Evolutionary conservation across 2,888 invertebrate genomes (phyloP).

Genomic region (Ectemnius lituratus): DNA sequence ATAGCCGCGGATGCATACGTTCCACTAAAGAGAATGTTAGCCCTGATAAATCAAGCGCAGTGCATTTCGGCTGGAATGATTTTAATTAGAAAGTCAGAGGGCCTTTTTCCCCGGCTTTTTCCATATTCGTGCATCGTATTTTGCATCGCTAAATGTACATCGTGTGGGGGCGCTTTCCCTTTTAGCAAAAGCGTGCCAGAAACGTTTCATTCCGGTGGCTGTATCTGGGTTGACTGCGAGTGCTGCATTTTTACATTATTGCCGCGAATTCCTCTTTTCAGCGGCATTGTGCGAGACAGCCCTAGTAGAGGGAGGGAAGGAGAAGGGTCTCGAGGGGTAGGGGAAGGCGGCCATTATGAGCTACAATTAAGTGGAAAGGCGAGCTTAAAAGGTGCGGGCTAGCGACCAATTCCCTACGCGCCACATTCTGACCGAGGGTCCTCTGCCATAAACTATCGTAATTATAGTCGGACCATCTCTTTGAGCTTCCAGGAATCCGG

Average conservation of each 20-base stretch:
- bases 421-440: too few relatives aligned
- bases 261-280: slow-evolving; percentile 12
- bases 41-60: neutral
- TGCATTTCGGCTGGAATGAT: slow-evolving; percentile 41
- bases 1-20: too few relatives aligned
- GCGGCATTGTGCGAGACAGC: neutral
- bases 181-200: slow-evolving; percentile 39
- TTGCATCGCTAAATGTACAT: slow-evolving; percentile 49
- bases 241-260: slow-evolving; percentile 45
- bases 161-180: slow-evolving; percentile 46
- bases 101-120: slow-evolving; percentile 46
- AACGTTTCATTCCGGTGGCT: slow-evolving; percentile 30
- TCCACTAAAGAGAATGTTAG: neutral
- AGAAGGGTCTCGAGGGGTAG: neutral
- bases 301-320: neutral
- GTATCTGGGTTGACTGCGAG: slow-evolving; percentile 40
- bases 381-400: slow-evolving; percentile 1
- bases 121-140: slow-evolving; percentile 46
- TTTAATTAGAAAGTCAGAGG: slow-evolving; percentile 47
- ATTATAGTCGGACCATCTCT: too few relatives aligned
- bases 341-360: slow-evolving; percentile 3
- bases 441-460: too few relatives aligned
- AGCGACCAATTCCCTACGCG: neutral
- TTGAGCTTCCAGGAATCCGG: too few relatives aligned
- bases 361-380: neutral